Evolutionary conservation across 1,140 invertebrate species (phyloP).

Genomic region (Danaus melanippus): DNA sequence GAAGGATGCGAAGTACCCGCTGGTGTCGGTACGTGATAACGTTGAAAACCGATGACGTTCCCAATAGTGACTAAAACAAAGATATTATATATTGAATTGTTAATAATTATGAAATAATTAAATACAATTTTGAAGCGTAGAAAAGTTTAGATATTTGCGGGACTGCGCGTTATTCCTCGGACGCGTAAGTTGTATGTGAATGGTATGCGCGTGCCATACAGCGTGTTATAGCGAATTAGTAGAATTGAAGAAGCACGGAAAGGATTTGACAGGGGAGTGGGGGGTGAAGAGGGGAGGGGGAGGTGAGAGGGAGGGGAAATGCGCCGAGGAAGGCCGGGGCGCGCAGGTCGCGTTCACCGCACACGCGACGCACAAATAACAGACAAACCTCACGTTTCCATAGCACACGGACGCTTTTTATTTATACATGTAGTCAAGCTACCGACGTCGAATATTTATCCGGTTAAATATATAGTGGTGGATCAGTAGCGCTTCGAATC

Average conservation of each 20-base stretch:
- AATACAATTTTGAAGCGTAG: conserved; percentile 38
- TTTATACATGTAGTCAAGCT: conserved; percentile 64
- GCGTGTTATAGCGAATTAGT: not conserved
- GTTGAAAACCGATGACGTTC: conserved; percentile 44
- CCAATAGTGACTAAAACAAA: conserved; percentile 45
- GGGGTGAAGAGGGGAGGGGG: not conserved
- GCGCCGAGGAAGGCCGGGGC: not conserved
- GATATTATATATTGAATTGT: conserved; percentile 55
- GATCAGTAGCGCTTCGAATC: conserved; percentile 65
- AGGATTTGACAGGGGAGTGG: too few species aligned
- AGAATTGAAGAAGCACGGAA: too few species aligned
- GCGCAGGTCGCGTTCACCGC: conserved; percentile 24
- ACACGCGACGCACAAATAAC: conserved; percentile 48
- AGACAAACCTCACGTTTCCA: conserved; percentile 50
- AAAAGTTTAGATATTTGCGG: conserved; percentile 30
- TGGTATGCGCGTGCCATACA: conserved; percentile 20
- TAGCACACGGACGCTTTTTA: conserved; percentile 64
- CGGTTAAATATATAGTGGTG: conserved; percentile 65
- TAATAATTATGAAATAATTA: conserved; percentile 38
- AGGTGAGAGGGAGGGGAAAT: not conserved
- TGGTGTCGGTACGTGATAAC: conserved; percentile 30
- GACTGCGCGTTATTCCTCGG: conserved; percentile 25
- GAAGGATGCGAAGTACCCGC: conserved; percentile 43
- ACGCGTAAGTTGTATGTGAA: not conserved
- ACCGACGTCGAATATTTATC: conserved; percentile 53